Conservation (phyloP, 1,140 invertebrate genomes). For the Chionoecetes opilio region DNA sequence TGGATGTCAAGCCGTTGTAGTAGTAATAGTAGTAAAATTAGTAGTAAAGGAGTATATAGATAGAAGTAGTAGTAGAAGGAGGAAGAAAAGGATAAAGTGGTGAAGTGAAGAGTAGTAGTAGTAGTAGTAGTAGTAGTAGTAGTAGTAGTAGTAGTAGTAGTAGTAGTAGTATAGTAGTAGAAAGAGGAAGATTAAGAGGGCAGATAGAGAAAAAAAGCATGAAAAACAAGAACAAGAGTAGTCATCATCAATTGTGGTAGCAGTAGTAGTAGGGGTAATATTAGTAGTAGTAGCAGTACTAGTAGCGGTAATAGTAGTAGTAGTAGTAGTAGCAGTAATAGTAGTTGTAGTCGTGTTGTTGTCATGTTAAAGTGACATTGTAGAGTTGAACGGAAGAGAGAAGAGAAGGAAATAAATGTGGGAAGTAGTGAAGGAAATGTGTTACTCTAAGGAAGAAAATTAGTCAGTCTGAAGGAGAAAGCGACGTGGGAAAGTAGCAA, state of each 20-base stretch:
- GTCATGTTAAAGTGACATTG: too few relatives aligned
- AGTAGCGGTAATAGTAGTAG: not conserved
- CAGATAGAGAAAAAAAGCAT: too few relatives aligned
- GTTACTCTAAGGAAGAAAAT: not conserved
- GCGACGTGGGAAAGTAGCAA: not conserved
- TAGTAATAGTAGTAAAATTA: too few relatives aligned
- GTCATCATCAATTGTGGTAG: too few relatives aligned
- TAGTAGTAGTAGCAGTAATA: slow-evolving; percentile 20
- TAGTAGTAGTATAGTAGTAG: not conserved
- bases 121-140: slow-evolving; percentile 29
- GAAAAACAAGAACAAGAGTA: not conserved
- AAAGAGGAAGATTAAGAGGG: too few relatives aligned
- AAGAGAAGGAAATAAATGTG: not conserved
- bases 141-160: slow-evolving; percentile 28
- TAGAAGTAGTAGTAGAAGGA: not conserved
- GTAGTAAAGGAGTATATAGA: too few relatives aligned
- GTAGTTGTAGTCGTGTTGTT: not conserved
- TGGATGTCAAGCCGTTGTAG: too few relatives aligned
- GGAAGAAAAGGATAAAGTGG: not conserved
- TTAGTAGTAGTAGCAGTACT: not conserved
- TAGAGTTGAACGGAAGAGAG: not conserved
- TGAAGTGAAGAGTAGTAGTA: not conserved
- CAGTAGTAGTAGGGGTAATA: slow-evolving; percentile 9
- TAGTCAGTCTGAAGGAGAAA: not conserved
- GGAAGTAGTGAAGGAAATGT: not conserved